Evolutionary conservation across 2,888 invertebrate genomes (phyloP), one percentile per base, ranked within the genome.

Genomic region (Eumerus sabulonum): DNA sequence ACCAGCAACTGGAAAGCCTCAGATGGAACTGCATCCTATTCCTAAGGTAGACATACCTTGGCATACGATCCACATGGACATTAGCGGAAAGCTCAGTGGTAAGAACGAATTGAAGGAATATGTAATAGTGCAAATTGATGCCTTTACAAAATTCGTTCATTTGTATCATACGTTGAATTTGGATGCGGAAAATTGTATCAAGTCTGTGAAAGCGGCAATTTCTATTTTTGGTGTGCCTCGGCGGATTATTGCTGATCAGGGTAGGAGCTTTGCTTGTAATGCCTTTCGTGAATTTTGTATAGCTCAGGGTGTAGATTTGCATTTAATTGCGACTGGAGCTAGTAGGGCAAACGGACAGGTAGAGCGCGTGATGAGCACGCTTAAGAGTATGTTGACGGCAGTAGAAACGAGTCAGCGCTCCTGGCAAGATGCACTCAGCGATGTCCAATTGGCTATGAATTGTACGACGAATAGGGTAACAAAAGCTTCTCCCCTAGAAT

Each of bases 281-380:
- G 27, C 19, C 5, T 76, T 79, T 72, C 63, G 50, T 11, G 59
- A 76, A 18, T 74, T 81, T 64, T 81, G 76, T 67, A 40, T 16
- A 40, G 53, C 63, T 17, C 67, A 76, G 14, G 70, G 73, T 38
- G 76, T 76, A 57, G 42, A 63, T 47, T 51, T 76, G 19, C 67
- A 82, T 63, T 54, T 77, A 38, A 74, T 74, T 40, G 71, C 71
- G 14, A 72, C 74, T 40, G 73, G 73, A 44, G 68, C 54, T 47
- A 74, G 74, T 63, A 56, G 77, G 17, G 74, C 67, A n/a, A 82
- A 71, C 47, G 71, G 77, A 9, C 77, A 82, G 51, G 76, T 74
- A 40, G 81, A 77, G 50, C 57, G 73, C 11, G 67, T 64, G 0
- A 76, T 72, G 72, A 73, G 71, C 27, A 66, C 57, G 4, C 56